Base-by-base conservation (phyloP, 2,797 vertebrate genomes). In the Microctenopoma lineatum region DNA sequence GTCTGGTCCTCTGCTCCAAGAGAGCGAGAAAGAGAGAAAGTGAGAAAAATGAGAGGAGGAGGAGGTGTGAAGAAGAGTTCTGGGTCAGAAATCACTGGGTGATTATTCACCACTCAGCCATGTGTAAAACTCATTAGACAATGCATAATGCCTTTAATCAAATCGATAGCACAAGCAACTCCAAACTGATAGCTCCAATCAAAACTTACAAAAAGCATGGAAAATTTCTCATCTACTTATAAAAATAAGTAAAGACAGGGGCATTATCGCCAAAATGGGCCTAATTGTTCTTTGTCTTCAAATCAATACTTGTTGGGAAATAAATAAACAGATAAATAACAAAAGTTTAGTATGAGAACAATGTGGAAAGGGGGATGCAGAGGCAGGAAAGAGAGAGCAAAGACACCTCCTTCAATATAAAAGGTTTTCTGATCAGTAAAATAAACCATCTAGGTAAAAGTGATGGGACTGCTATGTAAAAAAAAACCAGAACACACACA, bases 61-160 rank as follows among this genome's bases (percentile, higher is more conserved):
- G 81, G 84, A 64, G 79, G 76, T 87, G 84, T 70, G 77, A 86
- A 89, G 94, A 94, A 88, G 92, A 94, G 90, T 92, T 92, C 84
- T 92, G 90, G 93, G 92, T 92, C 92, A 94, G 83, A 94, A 92
- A 92, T 77, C 86, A 68, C 95, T 93, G 92, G 94, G 94, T 95
- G 95, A 97, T 98, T 98, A 97, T 96, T 96, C 93, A 93, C 95
- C 95, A 97, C 87, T 94, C 97, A 97, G 94, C 95, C 96, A 97
- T 96, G 96, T 97, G 97, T 96, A 97, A 98, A 98, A 96, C 95
- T 98, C 96, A 98, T 99, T 98, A 98, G 96, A 96, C 95, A 96
- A 96, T 94, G 96, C 95, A 95, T 96, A 96, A 98, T 96, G 96
- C 95, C 95, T 94, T 95, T 98, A 97, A 98, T 98, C 96, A 96